Evolutionary conservation across 1,140 invertebrate species (phyloP).

Genomic region (Drosophila busckii): DNA sequence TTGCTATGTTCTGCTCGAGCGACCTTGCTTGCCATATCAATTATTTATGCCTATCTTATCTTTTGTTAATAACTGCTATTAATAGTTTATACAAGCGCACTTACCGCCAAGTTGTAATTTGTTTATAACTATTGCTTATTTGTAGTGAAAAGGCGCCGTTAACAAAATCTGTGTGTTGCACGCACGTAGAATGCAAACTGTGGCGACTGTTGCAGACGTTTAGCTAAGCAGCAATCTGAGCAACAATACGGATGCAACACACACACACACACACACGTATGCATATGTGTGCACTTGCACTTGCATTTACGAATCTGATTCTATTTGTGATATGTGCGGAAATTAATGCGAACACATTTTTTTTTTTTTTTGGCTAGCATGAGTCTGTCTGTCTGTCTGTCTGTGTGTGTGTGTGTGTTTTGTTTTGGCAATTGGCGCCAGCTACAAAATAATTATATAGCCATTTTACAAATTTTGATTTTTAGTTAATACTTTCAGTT

Average conservation of each 20-base stretch:
- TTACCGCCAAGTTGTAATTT: too few relatives aligned
- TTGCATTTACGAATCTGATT: slow-evolving; percentile 61
- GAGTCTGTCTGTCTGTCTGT: too few relatives aligned
- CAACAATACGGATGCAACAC: slow-evolving; percentile 63
- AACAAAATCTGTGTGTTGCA: slow-evolving; percentile 42
- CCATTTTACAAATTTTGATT: slow-evolving; percentile 1
- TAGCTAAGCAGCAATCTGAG: slow-evolving; percentile 32
- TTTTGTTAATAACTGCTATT: too few relatives aligned
- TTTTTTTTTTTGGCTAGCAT: slow-evolving; percentile 35
- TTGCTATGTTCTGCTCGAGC: too few relatives aligned
- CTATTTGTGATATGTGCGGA: slow-evolving; percentile 67
- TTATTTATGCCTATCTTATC: too few relatives aligned
- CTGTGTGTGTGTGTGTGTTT: slow-evolving; percentile 1
- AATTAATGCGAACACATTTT: slow-evolving; percentile 63
- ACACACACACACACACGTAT: slow-evolving; percentile 21
- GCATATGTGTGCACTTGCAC: slow-evolving; percentile 49
- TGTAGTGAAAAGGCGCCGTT: slow-evolving; percentile 10
- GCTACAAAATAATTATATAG: slow-evolving; percentile 4
- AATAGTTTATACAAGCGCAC: too few relatives aligned
- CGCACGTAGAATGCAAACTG: slow-evolving; percentile 63
- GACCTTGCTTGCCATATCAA: too few relatives aligned
- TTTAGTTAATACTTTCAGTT: slow-evolving; percentile 34
- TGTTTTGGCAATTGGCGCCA: slow-evolving; percentile 32
- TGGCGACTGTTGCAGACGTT: slow-evolving; percentile 47
- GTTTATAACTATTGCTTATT: neutral